Conservation (phyloP, 2,113 vertebrate species). For the Neolamprologus hecqui region DNA sequence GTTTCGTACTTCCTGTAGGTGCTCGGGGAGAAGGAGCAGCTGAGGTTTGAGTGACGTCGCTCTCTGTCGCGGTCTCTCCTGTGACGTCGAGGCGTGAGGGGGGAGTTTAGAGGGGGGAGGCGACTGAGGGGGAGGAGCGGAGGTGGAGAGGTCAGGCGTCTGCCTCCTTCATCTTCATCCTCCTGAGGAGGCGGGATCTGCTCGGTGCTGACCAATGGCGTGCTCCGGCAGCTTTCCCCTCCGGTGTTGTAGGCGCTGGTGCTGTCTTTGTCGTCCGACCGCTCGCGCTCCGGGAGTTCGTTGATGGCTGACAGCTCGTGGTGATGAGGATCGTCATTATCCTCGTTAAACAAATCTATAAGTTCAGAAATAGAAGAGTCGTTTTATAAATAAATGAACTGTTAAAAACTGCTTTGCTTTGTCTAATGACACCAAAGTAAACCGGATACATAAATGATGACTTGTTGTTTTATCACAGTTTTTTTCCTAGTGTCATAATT, state of each 20-base stretch:
- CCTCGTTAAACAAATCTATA: conserved; percentile 1
- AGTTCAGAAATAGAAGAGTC: not conserved
- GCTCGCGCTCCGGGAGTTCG: conserved; percentile 74
- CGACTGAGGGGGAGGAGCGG: conserved; percentile 12
- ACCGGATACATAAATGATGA: not conserved
- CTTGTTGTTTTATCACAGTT: fast-evolving
- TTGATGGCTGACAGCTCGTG: conserved; percentile 80
- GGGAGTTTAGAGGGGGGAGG: conserved; percentile 32
- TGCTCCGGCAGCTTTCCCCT: conserved; percentile 82
- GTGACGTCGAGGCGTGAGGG: conserved; percentile 24
- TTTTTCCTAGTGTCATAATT: not conserved
- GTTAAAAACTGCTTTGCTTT: not conserved
- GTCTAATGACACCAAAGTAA: not conserved
- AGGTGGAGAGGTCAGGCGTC: conserved; percentile 2
- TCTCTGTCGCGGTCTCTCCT: not conserved
- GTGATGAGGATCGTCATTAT: conserved; percentile 54
- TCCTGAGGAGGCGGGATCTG: conserved; percentile 51
- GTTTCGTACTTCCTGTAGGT: conserved; percentile 27
- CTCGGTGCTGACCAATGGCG: conserved; percentile 66
- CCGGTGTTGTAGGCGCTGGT: conserved; percentile 83
- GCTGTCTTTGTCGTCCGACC: conserved; percentile 78
- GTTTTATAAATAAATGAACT: not conserved
- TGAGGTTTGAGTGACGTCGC: conserved; percentile 55
- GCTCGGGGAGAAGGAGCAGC: conserved; percentile 22
- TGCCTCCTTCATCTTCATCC: not conserved